Conservation (phyloP, 2,113 vertebrate genomes). For the pig (Sus scrofa) region T2T-Sscrofa CM000830.6:21280501-21281000, state of each 20-base stretch:
- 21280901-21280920: background rate
- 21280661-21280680: background rate
- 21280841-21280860: background rate
- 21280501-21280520: background rate
- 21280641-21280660: background rate
- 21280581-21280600: background rate
- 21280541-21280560: background rate
- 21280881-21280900: background rate
- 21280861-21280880: background rate
- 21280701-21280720: background rate
- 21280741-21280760: background rate
- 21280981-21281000: background rate
- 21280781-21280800: background rate
- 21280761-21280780: background rate
- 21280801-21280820: background rate
- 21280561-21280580: background rate
- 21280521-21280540: background rate
- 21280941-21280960: background rate
- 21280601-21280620: background rate
- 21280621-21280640: background rate
- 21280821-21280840: background rate
- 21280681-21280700: background rate
- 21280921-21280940: background rate
- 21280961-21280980: background rate
- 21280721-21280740: background rate